Conservation (phyloP, 1,140 invertebrate species). For the Leptinotarsa lineolata region DNA sequence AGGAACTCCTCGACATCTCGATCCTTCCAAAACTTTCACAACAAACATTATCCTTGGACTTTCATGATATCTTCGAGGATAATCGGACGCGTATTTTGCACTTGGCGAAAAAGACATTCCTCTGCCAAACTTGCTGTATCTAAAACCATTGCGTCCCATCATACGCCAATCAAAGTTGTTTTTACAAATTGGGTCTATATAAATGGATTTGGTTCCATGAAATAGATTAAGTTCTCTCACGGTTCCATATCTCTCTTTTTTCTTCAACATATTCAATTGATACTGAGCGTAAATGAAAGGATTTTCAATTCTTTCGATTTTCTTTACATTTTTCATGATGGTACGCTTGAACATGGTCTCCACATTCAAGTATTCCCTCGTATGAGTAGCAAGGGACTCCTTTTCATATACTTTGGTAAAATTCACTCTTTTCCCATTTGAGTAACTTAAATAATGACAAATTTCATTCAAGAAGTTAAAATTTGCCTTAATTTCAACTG, state of each 20-base stretch:
- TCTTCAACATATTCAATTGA: neutral
- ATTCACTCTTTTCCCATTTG: too few species aligned
- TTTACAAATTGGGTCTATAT: neutral
- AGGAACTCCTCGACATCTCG: neutral
- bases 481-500: neutral
- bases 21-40: conserved; percentile 12
- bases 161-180: conserved; percentile 8
- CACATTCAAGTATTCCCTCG: neutral
- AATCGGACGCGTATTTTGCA: conserved; percentile 1
- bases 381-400: neutral
- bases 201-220: conserved; percentile 5
- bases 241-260: neutral
- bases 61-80: neutral
- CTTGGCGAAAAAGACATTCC: conserved; percentile 18
- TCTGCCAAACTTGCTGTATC: neutral
- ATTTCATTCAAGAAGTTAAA: neutral
- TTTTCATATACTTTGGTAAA: neutral
- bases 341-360: neutral
- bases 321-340: neutral
- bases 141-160: neutral
- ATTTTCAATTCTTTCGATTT: conserved; percentile 10
- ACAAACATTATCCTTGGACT: conserved; percentile 7
- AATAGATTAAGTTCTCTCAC: neutral
- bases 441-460: neutral
- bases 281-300: neutral